Base-by-base conservation (phyloP, 2,797 vertebrate species). In the Pelochelys cantorii region DNA sequence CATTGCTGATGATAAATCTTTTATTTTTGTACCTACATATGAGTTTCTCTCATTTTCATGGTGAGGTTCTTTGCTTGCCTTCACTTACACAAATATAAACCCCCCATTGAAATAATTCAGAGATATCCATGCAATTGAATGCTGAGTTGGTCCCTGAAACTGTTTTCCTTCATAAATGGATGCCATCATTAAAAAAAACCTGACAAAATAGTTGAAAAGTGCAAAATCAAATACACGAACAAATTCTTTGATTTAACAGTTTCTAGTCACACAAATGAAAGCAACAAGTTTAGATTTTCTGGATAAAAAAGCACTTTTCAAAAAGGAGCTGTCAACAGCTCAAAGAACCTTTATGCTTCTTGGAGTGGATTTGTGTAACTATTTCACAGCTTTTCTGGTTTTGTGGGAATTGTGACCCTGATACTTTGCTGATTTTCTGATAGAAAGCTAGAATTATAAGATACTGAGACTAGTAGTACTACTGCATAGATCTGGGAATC, bases 281-380 rank as follows among this genome's bases (percentile, higher is more conserved):
- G 2, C 6, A 82, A 42, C 11, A 65, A 62, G 71, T 23, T 78
- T 81, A 79, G 54, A 60, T 84, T 52, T 81, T 71, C 56, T 59
- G 0, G 0, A 15, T 23, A 81, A 10, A 22, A 54, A 82, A 1
- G 0, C 31, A 3, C 79, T 81, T 87, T 57, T 48, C 1, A 71
- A 86, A 89, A 89, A 83, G 83, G n/a, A 92, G 31, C 81, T 92
- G 65, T 82, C 89, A 94, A 59, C 55, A 88, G 11, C 14, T 52
- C 56, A 60, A 92, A 85, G 79, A 89, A 75, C 81, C 91, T 60
- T 80, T 57, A 0, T 0, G 31, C 48, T n/a, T 92, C 59, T 90
- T 83, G 13, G 13, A 83, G 83, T 87, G 10, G 14, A 86, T 5
- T 59, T 86, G 20, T 81, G 42, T 52, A 77, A 14, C 23, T 42